Evolutionary conservation across 2,888 invertebrate species (phyloP).

Genomic region (Drosophila rubida): DNA sequence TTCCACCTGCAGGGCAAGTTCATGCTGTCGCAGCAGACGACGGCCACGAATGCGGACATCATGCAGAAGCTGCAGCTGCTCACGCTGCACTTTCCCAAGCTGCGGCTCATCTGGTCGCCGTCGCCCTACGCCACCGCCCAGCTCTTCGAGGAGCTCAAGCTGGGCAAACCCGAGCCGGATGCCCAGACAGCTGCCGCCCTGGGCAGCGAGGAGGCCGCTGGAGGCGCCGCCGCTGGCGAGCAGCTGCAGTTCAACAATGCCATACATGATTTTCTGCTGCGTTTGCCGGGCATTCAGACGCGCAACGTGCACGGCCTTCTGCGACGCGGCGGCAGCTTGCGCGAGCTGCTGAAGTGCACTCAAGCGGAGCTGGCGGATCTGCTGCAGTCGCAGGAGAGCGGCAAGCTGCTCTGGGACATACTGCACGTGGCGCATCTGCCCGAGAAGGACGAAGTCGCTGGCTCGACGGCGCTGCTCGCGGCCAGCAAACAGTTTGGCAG

Average conservation of each 20-base stretch:
- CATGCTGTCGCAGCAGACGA: slow-evolving; percentile 90
- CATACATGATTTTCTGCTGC: slow-evolving; percentile 92
- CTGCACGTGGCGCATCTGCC: slow-evolving; percentile 89
- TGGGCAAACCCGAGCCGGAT: slow-evolving; percentile 93
- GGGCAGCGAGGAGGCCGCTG: slow-evolving; percentile 88
- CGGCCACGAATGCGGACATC: slow-evolving; percentile 89
- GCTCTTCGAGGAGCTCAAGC: slow-evolving; percentile 97
- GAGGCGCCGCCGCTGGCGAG: slow-evolving; percentile 62
- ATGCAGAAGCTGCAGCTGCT: slow-evolving; percentile 95
- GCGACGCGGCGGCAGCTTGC: slow-evolving; percentile 90
- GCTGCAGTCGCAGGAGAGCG: slow-evolving; percentile 90
- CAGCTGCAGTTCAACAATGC: slow-evolving; percentile 89
- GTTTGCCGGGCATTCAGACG: slow-evolving; percentile 94
- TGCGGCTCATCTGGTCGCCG: slow-evolving; percentile 98
- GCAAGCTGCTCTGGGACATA: slow-evolving; percentile 89
- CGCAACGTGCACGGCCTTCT: slow-evolving; percentile 93
- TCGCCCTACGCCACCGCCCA: slow-evolving; percentile 98
- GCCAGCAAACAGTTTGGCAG: slow-evolving; percentile 73
- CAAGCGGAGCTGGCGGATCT: slow-evolving; percentile 89
- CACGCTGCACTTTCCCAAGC: slow-evolving; percentile 97
- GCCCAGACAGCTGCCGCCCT: slow-evolving; percentile 89
- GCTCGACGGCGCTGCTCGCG: slow-evolving; percentile 72
- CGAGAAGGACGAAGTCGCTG: slow-evolving; percentile 85
- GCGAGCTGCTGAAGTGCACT: slow-evolving; percentile 87
- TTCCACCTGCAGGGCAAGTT: slow-evolving; percentile 95